phyloP scores from a whole-genome alignment of 2,888 invertebrate genomes.

The Alloplasta piceator region DNA sequence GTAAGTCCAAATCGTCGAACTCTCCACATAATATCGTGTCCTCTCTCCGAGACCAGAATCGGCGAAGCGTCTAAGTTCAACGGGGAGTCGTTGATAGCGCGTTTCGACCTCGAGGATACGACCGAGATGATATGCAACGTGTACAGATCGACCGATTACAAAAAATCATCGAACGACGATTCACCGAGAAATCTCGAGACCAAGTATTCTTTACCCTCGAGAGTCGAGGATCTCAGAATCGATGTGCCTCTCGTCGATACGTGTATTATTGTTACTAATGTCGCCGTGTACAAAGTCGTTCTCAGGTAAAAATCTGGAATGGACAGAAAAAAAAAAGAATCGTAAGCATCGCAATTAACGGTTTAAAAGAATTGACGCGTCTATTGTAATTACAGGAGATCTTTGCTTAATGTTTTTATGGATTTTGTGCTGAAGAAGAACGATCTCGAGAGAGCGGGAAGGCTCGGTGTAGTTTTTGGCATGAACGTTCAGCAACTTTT shows the following conservation, averaged over 20 bases:
- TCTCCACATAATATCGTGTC: slow-evolving; percentile 85
- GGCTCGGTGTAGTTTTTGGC: slow-evolving; percentile 86
- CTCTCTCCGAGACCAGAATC: slow-evolving; percentile 85
- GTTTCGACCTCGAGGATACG: slow-evolving; percentile 84
- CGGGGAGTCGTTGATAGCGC: slow-evolving; percentile 85
- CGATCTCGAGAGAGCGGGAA: slow-evolving; percentile 85
- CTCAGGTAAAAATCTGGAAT: slow-evolving; percentile 82
- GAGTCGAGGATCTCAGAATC: slow-evolving; percentile 83
- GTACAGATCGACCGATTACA: slow-evolving; percentile 84
- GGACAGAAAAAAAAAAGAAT: slow-evolving; percentile 16
- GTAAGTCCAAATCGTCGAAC: slow-evolving; percentile 84
- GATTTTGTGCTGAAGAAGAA: slow-evolving; percentile 85
- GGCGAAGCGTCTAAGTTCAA: slow-evolving; percentile 85
- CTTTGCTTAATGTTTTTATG: slow-evolving; percentile 85
- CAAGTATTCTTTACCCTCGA: slow-evolving; percentile 82
- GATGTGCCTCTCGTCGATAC: slow-evolving; percentile 84
- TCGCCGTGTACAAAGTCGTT: slow-evolving; percentile 86
- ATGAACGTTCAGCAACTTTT: slow-evolving; percentile 88
- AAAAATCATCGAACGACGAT: slow-evolving; percentile 70
- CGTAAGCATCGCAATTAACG: not conserved
- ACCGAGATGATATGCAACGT: slow-evolving; percentile 84
- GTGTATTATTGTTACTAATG: slow-evolving; percentile 86
- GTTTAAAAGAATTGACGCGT: not conserved
- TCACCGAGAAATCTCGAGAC: slow-evolving; percentile 76
- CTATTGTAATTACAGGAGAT: slow-evolving; percentile 74